Evolutionary conservation across 1,140 invertebrate species (phyloP).

Genomic region (Doryteuthis pealeii): DNA sequence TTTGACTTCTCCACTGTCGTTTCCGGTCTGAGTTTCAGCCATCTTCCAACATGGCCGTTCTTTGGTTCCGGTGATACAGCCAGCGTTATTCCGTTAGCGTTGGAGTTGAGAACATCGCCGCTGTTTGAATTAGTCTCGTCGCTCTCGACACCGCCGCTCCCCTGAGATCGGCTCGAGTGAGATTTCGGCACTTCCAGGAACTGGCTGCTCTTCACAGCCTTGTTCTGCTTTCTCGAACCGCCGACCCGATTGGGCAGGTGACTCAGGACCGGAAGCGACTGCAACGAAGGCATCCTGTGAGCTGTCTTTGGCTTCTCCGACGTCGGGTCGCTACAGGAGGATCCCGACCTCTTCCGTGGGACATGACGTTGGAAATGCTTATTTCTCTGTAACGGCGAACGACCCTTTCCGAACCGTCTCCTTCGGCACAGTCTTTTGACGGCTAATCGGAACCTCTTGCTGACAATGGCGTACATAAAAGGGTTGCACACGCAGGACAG

Average conservation of each 20-base stretch:
- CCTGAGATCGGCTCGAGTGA: background rate
- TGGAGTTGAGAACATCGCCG: too few species aligned
- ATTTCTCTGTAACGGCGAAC: background rate
- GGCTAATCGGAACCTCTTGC: conserved; percentile 27
- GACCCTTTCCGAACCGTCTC: background rate
- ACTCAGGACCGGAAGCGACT: background rate
- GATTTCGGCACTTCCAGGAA: background rate
- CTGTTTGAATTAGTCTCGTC: too few species aligned
- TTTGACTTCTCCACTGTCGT: background rate
- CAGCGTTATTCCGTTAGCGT: background rate
- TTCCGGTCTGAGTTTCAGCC: background rate
- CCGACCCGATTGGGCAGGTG: background rate
- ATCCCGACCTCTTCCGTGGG: background rate
- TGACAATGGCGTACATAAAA: conserved; percentile 33
- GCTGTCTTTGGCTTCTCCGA: background rate
- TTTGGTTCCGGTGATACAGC: background rate
- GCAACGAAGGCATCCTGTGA: background rate
- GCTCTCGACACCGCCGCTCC: background rate
- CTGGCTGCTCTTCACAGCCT: background rate
- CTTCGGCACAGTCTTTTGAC: conserved; percentile 11
- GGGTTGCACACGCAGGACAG: conserved; percentile 30
- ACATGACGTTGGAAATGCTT: background rate
- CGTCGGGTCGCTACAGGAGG: conserved; percentile 8
- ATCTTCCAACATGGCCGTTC: background rate
- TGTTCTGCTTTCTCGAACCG: background rate